phyloP scores from a whole-genome alignment of 2,113 vertebrate genomes.

The Mesoclemmys tuberculata region DNA sequence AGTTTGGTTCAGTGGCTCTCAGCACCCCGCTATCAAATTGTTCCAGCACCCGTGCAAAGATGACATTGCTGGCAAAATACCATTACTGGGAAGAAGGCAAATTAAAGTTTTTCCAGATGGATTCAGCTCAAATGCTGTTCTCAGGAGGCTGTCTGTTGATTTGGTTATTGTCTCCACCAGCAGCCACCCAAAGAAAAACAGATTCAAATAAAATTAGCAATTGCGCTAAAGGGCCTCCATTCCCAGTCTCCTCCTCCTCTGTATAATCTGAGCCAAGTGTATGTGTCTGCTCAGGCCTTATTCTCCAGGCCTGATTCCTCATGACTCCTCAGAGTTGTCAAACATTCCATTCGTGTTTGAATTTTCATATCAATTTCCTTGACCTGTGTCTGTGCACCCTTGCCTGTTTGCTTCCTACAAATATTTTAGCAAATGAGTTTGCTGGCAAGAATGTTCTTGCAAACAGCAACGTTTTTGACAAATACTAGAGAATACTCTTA shows the following conservation, averaged over 20 bases:
- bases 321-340: neutral
- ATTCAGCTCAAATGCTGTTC: neutral
- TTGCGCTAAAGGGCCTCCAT: neutral
- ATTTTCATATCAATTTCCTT: neutral
- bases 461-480: accelerated
- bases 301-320: accelerated
- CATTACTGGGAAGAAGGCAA: neutral
- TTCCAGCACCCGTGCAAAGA: too few relatives aligned
- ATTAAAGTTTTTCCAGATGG: neutral
- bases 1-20: too few relatives aligned
- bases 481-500: neutral
- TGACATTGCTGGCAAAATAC: neutral
- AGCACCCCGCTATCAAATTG: too few relatives aligned
- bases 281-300: neutral
- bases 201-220: accelerated
- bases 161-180: neutral
- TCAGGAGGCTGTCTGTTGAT: neutral
- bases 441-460: neutral
- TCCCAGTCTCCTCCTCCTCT: neutral
- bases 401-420: neutral
- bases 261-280: neutral
- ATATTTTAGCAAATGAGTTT: neutral
- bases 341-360: neutral
- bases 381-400: neutral
- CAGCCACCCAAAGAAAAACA: neutral